phyloP scores from a whole-genome alignment of 2,113 vertebrate genomes.

The Morphnarchus princeps region DNA sequence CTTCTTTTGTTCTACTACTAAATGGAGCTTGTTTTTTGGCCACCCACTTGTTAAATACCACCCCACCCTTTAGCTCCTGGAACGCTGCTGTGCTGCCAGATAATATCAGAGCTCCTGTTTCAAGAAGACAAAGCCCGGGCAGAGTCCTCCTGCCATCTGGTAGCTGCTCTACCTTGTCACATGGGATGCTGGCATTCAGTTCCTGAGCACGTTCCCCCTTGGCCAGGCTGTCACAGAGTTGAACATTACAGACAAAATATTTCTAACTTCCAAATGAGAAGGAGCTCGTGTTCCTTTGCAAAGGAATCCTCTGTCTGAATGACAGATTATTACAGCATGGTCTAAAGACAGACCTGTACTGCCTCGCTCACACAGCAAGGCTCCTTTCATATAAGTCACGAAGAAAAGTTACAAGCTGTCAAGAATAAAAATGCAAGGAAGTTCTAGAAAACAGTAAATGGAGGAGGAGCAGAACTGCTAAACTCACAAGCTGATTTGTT shows the following conservation, averaged over 20 bases:
- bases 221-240: not conserved
- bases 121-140: not conserved
- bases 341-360: not conserved
- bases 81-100: constrained; percentile 33
- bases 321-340: not conserved
- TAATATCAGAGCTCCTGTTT: constrained; percentile 35
- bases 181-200: not conserved
- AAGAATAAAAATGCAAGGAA: not conserved
- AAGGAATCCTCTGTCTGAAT: not conserved
- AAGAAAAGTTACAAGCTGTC: not conserved
- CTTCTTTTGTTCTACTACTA: constrained; percentile 22
- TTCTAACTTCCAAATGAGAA: not conserved
- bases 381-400: not conserved
- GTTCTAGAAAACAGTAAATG: not conserved
- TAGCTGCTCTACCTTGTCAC: not conserved
- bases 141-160: not conserved
- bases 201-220: not conserved
- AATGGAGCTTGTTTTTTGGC: not conserved
- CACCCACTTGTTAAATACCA: constrained; percentile 43
- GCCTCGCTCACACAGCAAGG: not conserved
- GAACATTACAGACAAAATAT: not conserved
- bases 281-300: not conserved
- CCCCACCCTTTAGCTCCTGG: constrained; percentile 42
- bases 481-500: not conserved
- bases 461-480: not conserved